Evolutionary conservation across 2,797 vertebrate genomes (phyloP).

Genomic region (Rhinogobio ventralis): DNA sequence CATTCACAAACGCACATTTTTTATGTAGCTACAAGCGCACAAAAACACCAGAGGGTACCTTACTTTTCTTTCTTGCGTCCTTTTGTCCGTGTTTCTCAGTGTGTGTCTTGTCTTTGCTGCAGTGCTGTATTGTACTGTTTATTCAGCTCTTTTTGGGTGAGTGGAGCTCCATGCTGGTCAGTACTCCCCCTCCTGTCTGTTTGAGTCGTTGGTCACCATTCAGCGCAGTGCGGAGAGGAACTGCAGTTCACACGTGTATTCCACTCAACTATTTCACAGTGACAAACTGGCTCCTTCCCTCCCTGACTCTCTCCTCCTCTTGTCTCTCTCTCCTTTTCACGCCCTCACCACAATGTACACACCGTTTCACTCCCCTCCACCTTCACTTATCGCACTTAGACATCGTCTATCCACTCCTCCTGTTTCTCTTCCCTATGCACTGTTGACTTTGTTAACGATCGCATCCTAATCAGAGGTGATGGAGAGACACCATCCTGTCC

Average conservation of each 20-base stretch:
- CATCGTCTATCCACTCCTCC: conserved; percentile 39
- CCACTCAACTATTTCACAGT: conserved; percentile 64
- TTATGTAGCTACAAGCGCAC: conserved; percentile 5
- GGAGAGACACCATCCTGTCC: not conserved
- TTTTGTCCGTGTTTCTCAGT: conserved; percentile 46
- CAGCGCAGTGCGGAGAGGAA: conserved; percentile 58
- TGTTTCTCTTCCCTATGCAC: conserved; percentile 6
- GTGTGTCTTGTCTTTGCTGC: conserved; percentile 42
- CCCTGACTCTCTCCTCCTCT: conserved; percentile 34
- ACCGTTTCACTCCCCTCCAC: conserved; percentile 62
- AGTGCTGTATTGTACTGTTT: conserved; percentile 59
- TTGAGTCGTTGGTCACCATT: conserved; percentile 50
- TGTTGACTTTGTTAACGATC: conserved; percentile 8
- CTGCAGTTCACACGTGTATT: conserved; percentile 61
- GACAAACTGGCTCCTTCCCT: conserved; percentile 53
- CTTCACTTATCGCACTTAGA: conserved; percentile 48
- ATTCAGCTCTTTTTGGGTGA: conserved; percentile 62
- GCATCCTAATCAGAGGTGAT: not conserved
- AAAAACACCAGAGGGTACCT: conserved; percentile 45
- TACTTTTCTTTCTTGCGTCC: conserved; percentile 47
- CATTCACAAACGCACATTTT: conserved; percentile 28
- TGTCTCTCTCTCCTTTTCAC: conserved; percentile 17
- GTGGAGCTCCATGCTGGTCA: conserved; percentile 62
- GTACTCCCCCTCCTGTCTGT: conserved; percentile 57
- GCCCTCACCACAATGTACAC: conserved; percentile 4